Evolutionary conservation across 2,888 invertebrate species (phyloP).

Genomic region (Ormyrus thymus): DNA sequence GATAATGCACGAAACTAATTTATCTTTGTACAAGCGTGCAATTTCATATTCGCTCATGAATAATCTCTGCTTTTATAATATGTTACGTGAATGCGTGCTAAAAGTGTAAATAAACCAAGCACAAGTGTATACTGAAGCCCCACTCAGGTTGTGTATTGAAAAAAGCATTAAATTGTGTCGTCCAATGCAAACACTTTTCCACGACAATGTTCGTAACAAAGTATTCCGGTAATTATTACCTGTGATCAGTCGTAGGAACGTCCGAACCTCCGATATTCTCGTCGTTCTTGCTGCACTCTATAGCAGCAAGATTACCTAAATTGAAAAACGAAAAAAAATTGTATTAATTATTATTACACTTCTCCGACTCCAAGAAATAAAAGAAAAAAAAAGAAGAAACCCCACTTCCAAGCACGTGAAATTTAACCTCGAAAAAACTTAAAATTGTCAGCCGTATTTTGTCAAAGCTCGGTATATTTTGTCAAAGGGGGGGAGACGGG

Average conservation of each 20-base stretch:
- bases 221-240: constrained; percentile 20
- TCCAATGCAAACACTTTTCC: no score
- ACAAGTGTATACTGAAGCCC: no score
- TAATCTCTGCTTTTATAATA: no score
- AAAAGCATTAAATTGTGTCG: no score
- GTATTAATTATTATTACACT: no score
- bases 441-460: background rate
- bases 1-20: no score
- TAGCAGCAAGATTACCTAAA: constrained; percentile 53
- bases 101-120: no score
- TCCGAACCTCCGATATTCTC: background rate
- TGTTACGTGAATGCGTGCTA: no score
- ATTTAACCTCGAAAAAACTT: background rate
- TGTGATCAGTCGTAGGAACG: background rate
- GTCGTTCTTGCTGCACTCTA: constrained; percentile 27
- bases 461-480: background rate
- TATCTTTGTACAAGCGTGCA: no score
- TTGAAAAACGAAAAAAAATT: background rate
- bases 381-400: no score
- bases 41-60: background rate
- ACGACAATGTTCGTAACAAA: no score
- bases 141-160: no score
- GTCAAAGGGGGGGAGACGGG: background rate
- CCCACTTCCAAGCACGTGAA: background rate
- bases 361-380: background rate